Conservation (phyloP, 2,113 vertebrate genomes). For the Eidolon helvum region DNA sequence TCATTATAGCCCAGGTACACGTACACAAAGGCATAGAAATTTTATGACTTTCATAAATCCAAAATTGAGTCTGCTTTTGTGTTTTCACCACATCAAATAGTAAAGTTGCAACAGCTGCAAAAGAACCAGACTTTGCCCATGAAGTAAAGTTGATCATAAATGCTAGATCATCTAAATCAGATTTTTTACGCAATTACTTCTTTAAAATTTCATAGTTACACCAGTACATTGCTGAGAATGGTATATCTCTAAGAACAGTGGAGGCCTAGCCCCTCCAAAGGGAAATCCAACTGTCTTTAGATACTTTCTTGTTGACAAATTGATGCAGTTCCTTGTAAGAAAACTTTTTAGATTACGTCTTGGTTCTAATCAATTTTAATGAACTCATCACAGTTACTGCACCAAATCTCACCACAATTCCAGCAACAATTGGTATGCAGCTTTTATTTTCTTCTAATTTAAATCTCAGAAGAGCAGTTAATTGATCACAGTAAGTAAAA, state of each 20-base stretch:
- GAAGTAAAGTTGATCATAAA: slow-evolving; percentile 90
- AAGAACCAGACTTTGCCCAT: slow-evolving; percentile 90
- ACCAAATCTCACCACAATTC: slow-evolving; percentile 89
- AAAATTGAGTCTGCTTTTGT: too few relatives aligned
- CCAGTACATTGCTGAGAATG: slow-evolving; percentile 96
- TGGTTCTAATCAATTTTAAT: slow-evolving; percentile 93
- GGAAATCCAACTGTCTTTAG: slow-evolving; percentile 88
- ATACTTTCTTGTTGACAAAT: slow-evolving; percentile 83
- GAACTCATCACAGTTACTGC: slow-evolving; percentile 92
- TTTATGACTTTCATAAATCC: too few relatives aligned
- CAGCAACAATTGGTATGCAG: slow-evolving; percentile 87
- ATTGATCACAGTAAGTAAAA: slow-evolving; percentile 94
- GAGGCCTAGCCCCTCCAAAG: slow-evolving; percentile 92
- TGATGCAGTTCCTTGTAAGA: slow-evolving; percentile 87
- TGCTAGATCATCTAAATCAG: slow-evolving; percentile 83
- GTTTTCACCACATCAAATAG: too few relatives aligned
- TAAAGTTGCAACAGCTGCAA: too few relatives aligned
- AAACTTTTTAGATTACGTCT: slow-evolving; percentile 89
- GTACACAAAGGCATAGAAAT: too few relatives aligned
- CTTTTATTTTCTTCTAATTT: slow-evolving; percentile 83
- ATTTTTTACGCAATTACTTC: slow-evolving; percentile 85
- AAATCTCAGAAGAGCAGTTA: slow-evolving; percentile 84
- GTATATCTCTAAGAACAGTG: slow-evolving; percentile 92
- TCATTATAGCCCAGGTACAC: too few relatives aligned
- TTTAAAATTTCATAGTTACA: slow-evolving; percentile 94